phyloP scores from a whole-genome alignment of 2,113 vertebrate species.

The Podiceps cristatus region DNA sequence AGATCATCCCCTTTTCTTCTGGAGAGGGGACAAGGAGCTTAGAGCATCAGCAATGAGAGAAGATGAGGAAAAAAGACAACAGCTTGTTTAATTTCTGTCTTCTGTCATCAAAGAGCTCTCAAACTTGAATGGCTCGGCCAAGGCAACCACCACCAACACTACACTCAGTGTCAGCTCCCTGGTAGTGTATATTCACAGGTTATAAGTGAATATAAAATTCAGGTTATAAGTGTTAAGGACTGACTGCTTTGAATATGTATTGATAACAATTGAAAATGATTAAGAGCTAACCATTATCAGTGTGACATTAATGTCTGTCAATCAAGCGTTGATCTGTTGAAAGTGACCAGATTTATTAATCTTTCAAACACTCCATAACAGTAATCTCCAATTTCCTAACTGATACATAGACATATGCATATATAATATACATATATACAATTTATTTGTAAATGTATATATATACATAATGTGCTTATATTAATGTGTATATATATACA shows the following conservation, averaged over 20 bases:
- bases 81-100: no score
- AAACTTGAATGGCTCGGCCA: neutral
- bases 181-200: rapidly evolving
- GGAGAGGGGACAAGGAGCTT: rapidly evolving
- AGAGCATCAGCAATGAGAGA: neutral
- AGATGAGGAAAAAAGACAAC: neutral
- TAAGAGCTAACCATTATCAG: neutral
- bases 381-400: neutral
- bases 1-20: neutral
- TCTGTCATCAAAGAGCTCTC: no score
- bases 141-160: neutral
- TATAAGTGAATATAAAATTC: no score
- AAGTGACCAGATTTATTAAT: neutral
- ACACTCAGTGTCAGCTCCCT: neutral
- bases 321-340: neutral
- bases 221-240: neutral
- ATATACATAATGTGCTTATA: neutral
- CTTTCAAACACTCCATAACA: neutral
- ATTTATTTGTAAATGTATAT: neutral
- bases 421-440: neutral
- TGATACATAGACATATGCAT: neutral
- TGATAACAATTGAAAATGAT: neutral
- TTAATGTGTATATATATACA: neutral
- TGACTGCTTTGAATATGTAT: neutral
- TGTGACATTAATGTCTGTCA: neutral